Base-by-base conservation (phyloP, 35 echinoderm and acorn worm species). In the Lytechinus variegatus region DNA sequence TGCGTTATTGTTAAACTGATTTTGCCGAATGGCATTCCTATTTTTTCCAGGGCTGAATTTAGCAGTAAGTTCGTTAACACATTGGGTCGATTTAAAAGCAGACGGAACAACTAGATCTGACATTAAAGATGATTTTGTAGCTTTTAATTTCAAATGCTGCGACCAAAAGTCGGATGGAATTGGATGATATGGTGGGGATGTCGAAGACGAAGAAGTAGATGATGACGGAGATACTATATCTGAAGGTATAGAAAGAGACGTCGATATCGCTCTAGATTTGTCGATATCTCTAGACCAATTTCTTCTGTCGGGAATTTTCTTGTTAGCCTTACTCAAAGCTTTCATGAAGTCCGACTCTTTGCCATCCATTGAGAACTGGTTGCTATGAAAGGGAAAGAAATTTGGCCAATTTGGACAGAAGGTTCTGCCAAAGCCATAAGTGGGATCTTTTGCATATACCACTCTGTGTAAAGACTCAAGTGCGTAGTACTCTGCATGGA, bases 41-140 rank as follows among this genome's bases (percentile, higher is more conserved):
- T 54, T 28, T 57, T 28, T 55, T 6, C 92, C n/a, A 27, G 53
- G 9, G 52, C 53, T 10, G n/a, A 55, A 93, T 57, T 57, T 93
- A 14, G 53, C 92, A 16, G 9, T 44, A 79, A 79, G 21, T 55
- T 93, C 92, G 92, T 33, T 44, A 9, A 44, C 88, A 2, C 88
- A 33, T 13, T 93, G 92, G 9, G 87, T 60, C 9, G 95, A 87
- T 87, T 96, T 96, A 28, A 96, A 96, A 8, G 96, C 96, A 12
- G 96, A 96, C 52, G 96, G 96, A 5, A 94, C 89, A 54, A 95
- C 87, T 5, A 96, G 57, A 61, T 94, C 96, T 27, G 96, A 57
- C 92, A 93, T 93, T 57, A 54, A 33, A 27, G 92, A 27, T 14
- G 92, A 54, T n/a, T 57, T 93, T 54, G n/a, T 0, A 55, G 92